Percentiles rank a stretch among this genome's conserved stretches.
Conservation (phyloP, 2,113 vertebrate genomes). For the Peromyscus californicus region DNA sequence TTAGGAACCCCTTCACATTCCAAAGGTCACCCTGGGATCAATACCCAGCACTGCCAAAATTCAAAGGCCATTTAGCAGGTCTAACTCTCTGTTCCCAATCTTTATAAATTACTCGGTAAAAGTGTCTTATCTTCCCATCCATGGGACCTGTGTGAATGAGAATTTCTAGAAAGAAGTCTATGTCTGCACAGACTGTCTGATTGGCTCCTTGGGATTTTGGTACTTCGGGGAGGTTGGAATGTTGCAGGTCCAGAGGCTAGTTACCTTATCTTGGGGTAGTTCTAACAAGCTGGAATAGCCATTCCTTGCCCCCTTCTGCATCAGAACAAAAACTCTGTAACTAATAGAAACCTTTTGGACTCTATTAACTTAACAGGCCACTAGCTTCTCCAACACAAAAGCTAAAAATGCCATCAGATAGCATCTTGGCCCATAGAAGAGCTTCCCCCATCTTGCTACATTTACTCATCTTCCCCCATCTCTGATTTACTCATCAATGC, state of each 20-base stretch:
- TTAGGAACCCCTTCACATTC: background rate
- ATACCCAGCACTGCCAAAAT: background rate
- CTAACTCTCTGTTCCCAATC: background rate
- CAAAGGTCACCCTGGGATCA: background rate
- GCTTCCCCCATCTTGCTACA: fast-evolving
- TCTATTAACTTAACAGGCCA: background rate
- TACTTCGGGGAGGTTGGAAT: no score
- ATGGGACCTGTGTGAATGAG: background rate
- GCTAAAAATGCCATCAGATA: background rate
- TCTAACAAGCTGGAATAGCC: no score
- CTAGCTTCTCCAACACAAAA: background rate
- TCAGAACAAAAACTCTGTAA: background rate
- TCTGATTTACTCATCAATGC: background rate
- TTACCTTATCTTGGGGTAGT: no score
- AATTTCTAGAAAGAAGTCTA: background rate
- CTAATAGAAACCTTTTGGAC: background rate
- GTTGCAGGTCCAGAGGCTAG: background rate
- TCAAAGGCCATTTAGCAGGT: background rate
- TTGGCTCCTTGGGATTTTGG: background rate
- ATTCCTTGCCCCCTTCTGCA: background rate
- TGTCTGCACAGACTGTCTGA: background rate
- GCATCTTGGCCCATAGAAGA: no score
- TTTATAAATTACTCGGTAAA: background rate
- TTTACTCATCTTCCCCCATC: no score
- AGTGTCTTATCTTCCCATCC: background rate